Evolutionary conservation across 1,140 invertebrate species (phyloP).

Genomic region (Drosophila mayri): DNA sequence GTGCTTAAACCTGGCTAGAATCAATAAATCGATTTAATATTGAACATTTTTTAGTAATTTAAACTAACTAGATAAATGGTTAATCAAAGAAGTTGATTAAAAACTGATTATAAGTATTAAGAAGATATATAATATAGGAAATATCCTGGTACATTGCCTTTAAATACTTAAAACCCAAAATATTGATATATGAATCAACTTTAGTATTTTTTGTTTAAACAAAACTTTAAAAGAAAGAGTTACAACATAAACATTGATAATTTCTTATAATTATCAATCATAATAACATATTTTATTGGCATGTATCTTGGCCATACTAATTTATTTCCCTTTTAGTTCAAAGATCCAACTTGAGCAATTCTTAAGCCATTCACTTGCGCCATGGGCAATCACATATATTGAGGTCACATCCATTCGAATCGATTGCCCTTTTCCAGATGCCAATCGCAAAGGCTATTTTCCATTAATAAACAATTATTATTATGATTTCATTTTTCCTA

Average conservation of each 20-base stretch:
- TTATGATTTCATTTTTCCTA: constrained; percentile 39
- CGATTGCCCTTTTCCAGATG: constrained; percentile 54
- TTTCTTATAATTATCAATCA: not conserved
- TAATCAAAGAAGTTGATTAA: not conserved
- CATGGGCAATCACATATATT: constrained; percentile 30
- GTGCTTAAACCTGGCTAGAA: not conserved
- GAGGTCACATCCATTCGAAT: constrained; percentile 56
- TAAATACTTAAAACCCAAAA: too few species aligned
- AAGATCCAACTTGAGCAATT: constrained; percentile 4
- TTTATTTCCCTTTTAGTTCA: constrained; percentile 6
- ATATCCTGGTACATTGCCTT: too few species aligned
- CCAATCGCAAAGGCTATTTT: constrained; percentile 52
- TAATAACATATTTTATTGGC: not conserved
- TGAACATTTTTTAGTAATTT: not conserved
- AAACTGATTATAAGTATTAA: not conserved
- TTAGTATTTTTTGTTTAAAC: too few species aligned
- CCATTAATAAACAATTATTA: constrained; percentile 74
- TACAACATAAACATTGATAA: not conserved
- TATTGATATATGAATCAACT: too few species aligned
- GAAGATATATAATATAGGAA: not conserved
- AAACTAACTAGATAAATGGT: not conserved
- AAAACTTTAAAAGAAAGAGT: not conserved
- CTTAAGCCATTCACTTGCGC: constrained; percentile 34
- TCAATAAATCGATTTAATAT: not conserved
- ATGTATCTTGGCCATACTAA: not conserved